Base-by-base conservation (phyloP, 1,140 invertebrate genomes). In the Aphis craccivora region DNA sequence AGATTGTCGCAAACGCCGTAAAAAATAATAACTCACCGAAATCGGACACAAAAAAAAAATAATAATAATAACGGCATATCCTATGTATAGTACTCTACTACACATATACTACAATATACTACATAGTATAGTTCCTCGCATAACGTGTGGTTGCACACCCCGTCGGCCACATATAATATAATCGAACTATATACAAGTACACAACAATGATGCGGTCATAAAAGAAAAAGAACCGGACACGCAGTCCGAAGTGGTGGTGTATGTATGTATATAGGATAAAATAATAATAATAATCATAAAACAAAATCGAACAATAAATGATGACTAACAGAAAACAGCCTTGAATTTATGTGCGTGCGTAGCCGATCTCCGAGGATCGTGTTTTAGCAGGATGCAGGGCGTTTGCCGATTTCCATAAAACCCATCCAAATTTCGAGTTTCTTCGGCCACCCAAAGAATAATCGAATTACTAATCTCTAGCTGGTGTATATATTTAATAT, bases 281-380 rank as follows among this genome's bases (percentile, higher is more conserved):
- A 67, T 67, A n/a, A 14, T 60, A 60, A 67, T 76, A 60, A 67
- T n/a, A 76, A n/a, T 76, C 60, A 76, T 76, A 76, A 76, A 76
- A 76, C 30, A n/a, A 76, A 76, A 76, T 76, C 30, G 60, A n/a
- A 76, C 60, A 76, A 76, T 76, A 76, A 76, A 76, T n/a, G 60
- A 76, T 18, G 60, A n/a, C 30, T 20, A 76, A 76, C n/a, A n/a
- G 60, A 76, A n/a, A 76, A 76, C 60, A n/a, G 60, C 60, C 60
- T 5, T 18, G n/a, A n/a, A n/a, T 18, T 76, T n/a, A 9, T 1
- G 60, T 14, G 60, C 60, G 60, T 9, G 30, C 1, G 9, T n/a
- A n/a, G 11, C 60, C 30, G 60, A 40, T n/a, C 11, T 11, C 14
- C 3, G 30, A 30, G n/a, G 11, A 76, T n/a, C 30, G 60, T n/a